Base-by-base conservation (phyloP, 1,140 invertebrate genomes). In the Drosophila auraria region DNA sequence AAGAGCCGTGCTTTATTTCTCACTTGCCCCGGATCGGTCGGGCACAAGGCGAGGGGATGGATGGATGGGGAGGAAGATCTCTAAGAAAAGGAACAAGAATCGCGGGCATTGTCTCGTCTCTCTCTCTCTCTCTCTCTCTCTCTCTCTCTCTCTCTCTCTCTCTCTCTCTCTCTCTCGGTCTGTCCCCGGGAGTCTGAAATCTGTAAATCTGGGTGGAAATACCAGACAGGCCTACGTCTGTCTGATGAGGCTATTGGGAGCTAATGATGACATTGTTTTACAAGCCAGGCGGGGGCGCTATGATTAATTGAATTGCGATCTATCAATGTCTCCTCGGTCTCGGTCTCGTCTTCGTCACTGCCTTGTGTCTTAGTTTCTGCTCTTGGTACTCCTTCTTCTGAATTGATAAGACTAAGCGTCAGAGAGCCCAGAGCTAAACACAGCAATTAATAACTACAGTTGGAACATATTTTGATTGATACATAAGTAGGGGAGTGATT, bases 261-360 rank as follows among this genome's bases (percentile, higher is more conserved):
- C 56, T 84, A 83, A 87, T 87, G 83, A 83, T 80, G 83, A 89
- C 72, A 83, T 78, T 87, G 66, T 72, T 81, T 77, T 77, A 49
- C 66, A 84, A 72, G 59, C 51, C 62, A 62, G 45, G 23, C 62
- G 68, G 9, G 33, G 33, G 36, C 23, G 53, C 50, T 57, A 89
- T 90, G 87, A 82, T 86, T 89, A 82, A 89, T 89, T 89, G 66
- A 81, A 76, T 80, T 86, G 66, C 72, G 79, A 89, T 87, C 83
- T 87, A 89, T 89, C 80, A 87, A 78, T 75, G 78, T 89, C 74
- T 51, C 33, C 74, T 15, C 15, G n/a, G 53, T 58, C 50, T 51
- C 61, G 40, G 25, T 40, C 50, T 57, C 42, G 20, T 40, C 49
- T 14, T 17, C 33, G 38, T 44, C 47, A 14, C 27, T 30, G 36